phyloP scores from a whole-genome alignment of 1,140 invertebrate genomes.

The Fopius arisanus region DNA sequence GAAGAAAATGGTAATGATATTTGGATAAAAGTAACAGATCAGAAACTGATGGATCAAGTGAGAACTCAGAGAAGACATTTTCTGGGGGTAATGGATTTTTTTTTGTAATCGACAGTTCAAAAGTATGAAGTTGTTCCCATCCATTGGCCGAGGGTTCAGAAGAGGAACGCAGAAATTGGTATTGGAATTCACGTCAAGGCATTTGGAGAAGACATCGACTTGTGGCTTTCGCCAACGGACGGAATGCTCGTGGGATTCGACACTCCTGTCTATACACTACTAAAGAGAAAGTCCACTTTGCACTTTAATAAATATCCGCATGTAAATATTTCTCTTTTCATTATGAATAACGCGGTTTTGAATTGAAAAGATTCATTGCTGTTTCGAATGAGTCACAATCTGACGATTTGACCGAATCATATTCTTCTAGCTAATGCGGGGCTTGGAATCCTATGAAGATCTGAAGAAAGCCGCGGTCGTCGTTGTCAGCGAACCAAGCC shows the following conservation, averaged over 20 bases:
- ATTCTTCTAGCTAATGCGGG: background rate
- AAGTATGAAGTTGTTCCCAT: constrained; percentile 22
- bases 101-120: constrained; percentile 22
- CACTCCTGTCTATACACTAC: constrained; percentile 16
- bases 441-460: background rate
- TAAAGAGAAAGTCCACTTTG: no score
- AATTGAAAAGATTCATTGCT: no score
- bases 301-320: background rate
- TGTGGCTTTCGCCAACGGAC: constrained; percentile 24
- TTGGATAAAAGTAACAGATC: background rate
- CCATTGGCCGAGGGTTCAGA: constrained; percentile 18
- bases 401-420: no score
- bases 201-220: constrained; percentile 18
- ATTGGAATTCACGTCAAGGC: constrained; percentile 2
- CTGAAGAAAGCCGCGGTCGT: background rate
- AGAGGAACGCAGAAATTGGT: background rate
- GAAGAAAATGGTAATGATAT: background rate
- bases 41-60: no score
- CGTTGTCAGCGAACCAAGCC: background rate
- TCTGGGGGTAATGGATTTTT: no score
- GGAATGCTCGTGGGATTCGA: constrained; percentile 19
- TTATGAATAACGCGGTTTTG: background rate
- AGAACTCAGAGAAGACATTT: no score
- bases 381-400: no score
- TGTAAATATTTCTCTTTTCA: background rate